phyloP scores from a whole-genome alignment of 2,797 vertebrate species.

The Typhlichthys eigenmanni region DNA sequence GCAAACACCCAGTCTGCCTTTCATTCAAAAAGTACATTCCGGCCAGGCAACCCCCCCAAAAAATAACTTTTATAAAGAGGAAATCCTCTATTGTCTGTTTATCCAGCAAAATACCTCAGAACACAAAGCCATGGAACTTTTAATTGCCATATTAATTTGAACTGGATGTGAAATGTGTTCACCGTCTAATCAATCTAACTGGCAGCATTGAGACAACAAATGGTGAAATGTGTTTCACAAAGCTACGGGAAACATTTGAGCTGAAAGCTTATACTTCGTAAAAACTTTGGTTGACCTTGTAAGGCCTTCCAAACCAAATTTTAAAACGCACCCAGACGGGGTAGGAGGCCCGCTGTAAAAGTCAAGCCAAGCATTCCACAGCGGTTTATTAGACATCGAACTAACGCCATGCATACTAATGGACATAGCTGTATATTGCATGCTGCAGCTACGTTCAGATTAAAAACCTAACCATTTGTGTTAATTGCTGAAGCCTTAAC shows the following conservation, averaged over 20 bases:
- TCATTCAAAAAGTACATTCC: constrained; percentile 64
- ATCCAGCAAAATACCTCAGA: constrained; percentile 62
- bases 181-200: constrained; percentile 13
- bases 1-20: constrained; percentile 46
- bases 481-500: too few species aligned
- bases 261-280: constrained; percentile 5
- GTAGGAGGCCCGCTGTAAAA: constrained; percentile 35
- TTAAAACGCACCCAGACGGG: constrained; percentile 45
- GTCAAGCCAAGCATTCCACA: constrained; percentile 55
- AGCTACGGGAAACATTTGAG: constrained; percentile 22
- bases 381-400: neutral
- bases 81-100: constrained; percentile 75
- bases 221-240: constrained; percentile 11
- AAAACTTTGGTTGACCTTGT: constrained; percentile 42
- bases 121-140: constrained; percentile 64
- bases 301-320: constrained; percentile 42
- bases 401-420: neutral
- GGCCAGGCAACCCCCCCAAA: constrained; percentile 23
- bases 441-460: too few species aligned
- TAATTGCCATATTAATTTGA: constrained; percentile 50
- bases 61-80: constrained; percentile 53
- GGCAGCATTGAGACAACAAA: neutral
- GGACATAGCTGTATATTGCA: too few species aligned
- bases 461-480: too few species aligned
- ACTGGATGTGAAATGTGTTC: constrained; percentile 27